Base-by-base conservation (phyloP, 2,797 vertebrate species). In the Sebastes oblongus region DNA sequence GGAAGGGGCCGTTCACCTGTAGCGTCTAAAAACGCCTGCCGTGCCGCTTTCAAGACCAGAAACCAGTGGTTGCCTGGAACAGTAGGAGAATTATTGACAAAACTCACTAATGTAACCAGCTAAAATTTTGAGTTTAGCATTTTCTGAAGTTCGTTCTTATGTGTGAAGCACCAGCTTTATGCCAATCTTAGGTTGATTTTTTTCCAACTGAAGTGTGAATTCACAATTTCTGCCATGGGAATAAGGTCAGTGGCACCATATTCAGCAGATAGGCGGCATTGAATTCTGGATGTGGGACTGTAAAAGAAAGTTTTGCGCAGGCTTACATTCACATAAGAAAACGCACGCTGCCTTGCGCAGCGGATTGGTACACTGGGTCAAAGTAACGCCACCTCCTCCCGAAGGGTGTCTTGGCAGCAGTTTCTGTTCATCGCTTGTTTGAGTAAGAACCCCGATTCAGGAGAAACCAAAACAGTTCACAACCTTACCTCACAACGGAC, bases 401-500 rank as follows among this genome's bases (percentile, higher is more conserved):
- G 3, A 70, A 75, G 32, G 64, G 20, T 24, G 24, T 42, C 64
- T 80, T 73, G 60, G 78, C 76, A 69, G 24, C 24, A 2, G 20
- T 18, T 68, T 80, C 56, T 75, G 68, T 86, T 87, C 82, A 66
- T 78, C 71, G 27, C 46, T 54, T 70, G 72, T 82, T 85, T 82
- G 74, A 82, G 72, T 52, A 16, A 42, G 27, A 87, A 67, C 66
- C 62, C 68, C 75, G 71, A 88, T 69, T 59, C 74, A 86, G 76
- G 59, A 71, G 66, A 78, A 82, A n/a, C 59, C 58, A 6, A 11
- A 36, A 58, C 50, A 60, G 61, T 83, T 84, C 71, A 77, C 71
- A 72, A 66, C 65, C 42, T 46, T 46, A 46, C 42, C 42, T 42
- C 77, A 78, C 61, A 39, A 59, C 1, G 6, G 74, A 82, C 50